Evolutionary conservation across 2,888 invertebrate species (phyloP), one percentile per base, ranked within the genome.

Genomic region (Archaeoteleia sp.): DNA sequence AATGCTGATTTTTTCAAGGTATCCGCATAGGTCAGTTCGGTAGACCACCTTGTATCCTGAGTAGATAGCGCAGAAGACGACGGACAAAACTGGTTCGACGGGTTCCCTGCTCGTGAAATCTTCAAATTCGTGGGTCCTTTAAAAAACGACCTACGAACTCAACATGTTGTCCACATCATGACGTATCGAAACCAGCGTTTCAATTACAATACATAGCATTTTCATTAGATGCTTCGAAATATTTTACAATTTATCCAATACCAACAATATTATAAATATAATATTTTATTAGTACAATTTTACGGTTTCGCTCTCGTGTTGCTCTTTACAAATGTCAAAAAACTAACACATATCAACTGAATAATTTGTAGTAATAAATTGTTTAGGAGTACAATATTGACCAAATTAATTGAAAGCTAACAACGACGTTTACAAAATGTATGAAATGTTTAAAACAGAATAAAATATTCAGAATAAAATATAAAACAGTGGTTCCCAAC

Each of bases 21-120:
- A 67, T 67, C 67, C 62, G 35, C 60, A 68, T 68, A 68, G 68
- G 68, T 68, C 68, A 68, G 68, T 68, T 63, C 63, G 54, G 68
- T 68, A 62, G 68, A 55, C 68, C 68, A 69, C 60, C 69, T 63
- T 58, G 54, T 63, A 61, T 61, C 12, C 37, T 29, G 61, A 55
- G 55, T 55, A 61, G 57, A 61, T 61, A 61, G 60, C 61, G 67
- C 61, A 62, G 62, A 57, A 65, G 63, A 60, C 62, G 49, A 65
- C 60, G 43, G 65, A 60, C 32, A 48, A 69, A 69, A 69, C 69
- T 65, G 69, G 69, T 63, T 65, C 25, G 60, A 61, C 69, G 65
- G 57, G 65, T 63, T 69, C 55, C 51, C 55, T 60, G 61, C 51
- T 53, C 65, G 42, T 42, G 63, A 69, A 69, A 61, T 65, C 60